Evolutionary conservation across 2,113 vertebrate species (phyloP).

Genomic region (Prochilodus magdalenae): DNA sequence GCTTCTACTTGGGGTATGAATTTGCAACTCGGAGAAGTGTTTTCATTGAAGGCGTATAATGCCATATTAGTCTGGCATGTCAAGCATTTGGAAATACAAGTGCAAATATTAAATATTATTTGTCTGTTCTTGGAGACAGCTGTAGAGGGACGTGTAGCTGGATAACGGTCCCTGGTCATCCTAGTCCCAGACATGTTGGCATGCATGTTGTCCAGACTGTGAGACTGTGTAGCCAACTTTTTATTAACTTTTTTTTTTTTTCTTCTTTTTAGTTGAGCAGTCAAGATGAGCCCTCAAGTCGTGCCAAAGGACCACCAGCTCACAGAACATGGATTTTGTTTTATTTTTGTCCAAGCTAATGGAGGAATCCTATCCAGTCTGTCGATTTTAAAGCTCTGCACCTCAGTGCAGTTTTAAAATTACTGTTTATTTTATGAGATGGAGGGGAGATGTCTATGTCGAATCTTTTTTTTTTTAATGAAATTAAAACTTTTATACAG

Average conservation of each 20-base stretch:
- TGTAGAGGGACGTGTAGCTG: neutral
- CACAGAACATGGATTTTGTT: neutral
- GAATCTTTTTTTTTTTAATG: conserved; percentile 66
- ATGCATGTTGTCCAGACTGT: neutral
- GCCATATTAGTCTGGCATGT: neutral
- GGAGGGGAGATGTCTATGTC: conserved; percentile 52
- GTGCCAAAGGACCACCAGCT: conserved; percentile 28
- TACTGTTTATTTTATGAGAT: conserved; percentile 59
- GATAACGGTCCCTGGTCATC: too few species aligned
- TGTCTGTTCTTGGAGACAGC: neutral
- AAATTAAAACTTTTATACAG: conserved; percentile 81
- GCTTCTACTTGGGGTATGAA: neutral
- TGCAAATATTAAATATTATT: neutral
- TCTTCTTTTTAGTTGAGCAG: conserved; percentile 75
- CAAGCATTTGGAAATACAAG: neutral
- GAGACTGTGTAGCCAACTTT: too few species aligned
- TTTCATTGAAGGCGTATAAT: neutral
- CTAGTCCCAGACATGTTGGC: neutral
- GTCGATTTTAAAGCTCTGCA: conserved; percentile 21
- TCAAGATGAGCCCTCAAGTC: conserved; percentile 76
- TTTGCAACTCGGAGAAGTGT: neutral
- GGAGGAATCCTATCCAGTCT: neutral
- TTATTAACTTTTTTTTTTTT: conserved; percentile 1
- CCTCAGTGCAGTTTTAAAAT: conserved; percentile 34
- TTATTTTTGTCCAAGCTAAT: neutral